Conservation (phyloP, 2,888 invertebrate species). For the Mechanitis mazaeus region DNA sequence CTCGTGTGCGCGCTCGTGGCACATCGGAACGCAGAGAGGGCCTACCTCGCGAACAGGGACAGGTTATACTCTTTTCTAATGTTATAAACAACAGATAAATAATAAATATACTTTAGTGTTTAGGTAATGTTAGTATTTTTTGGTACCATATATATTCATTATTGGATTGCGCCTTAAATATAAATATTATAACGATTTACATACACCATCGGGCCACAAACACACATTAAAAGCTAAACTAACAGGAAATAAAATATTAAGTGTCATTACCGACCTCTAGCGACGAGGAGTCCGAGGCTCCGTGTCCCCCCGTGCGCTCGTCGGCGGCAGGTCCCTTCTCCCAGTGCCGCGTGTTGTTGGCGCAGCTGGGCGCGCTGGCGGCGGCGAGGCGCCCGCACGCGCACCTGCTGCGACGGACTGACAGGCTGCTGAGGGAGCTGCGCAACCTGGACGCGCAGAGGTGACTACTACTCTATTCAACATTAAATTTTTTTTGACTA, state of each 20-base stretch:
- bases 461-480: conserved; percentile 35
- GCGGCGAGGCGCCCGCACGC: conserved; percentile 92
- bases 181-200: no score
- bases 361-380: conserved; percentile 92
- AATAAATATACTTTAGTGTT: no score
- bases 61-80: conserved; percentile 34
- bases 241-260: no score
- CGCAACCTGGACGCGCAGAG: conserved; percentile 94
- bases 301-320: conserved; percentile 7
- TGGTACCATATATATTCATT: no score
- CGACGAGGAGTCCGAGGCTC: conserved; percentile 64
- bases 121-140: no score
- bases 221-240: no score
- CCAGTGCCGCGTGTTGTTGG: conserved; percentile 90
- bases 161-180: no score
- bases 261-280: conserved; percentile 27
- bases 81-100: no score
- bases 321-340: conserved; percentile 80
- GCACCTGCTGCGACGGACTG: conserved; percentile 91
- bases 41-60: conserved; percentile 76
- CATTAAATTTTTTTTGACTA: no score
- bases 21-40: conserved; percentile 89
- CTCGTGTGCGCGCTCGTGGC: conserved; percentile 89
- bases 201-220: no score
- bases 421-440: conserved; percentile 91